phyloP scores from a whole-genome alignment of 2,113 vertebrate genomes.

The Hemiscyllium ocellatum region DNA sequence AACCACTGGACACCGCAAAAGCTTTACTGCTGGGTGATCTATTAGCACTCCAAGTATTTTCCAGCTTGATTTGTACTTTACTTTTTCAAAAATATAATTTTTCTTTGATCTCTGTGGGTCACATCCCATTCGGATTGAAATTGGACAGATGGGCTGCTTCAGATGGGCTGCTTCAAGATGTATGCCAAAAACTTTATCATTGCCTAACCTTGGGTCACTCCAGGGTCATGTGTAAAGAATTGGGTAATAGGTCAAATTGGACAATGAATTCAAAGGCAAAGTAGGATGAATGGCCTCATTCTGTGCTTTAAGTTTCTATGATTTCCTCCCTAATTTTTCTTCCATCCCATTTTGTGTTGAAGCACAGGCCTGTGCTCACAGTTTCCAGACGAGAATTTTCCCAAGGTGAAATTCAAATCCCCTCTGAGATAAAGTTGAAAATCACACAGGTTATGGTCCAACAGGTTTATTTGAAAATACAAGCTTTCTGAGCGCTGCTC shows the following conservation, averaged over 20 bases:
- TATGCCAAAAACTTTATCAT: neutral
- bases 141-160: neutral
- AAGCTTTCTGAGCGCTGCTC: no score
- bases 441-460: no score
- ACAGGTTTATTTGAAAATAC: no score
- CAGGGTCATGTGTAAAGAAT: neutral
- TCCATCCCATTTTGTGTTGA: neutral
- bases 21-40: neutral
- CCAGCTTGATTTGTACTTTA: neutral
- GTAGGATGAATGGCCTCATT: neutral
- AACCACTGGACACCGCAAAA: neutral
- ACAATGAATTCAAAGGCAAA: neutral
- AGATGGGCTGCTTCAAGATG: neutral
- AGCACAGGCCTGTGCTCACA: neutral
- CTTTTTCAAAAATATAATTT: neutral
- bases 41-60: neutral
- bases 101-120: neutral
- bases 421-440: neutral
- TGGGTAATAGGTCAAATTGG: neutral
- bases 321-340: neutral
- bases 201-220: neutral
- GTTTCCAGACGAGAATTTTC: neutral
- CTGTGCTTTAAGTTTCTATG: neutral
- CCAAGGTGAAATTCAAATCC: neutral
- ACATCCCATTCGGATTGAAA: neutral